Conservation (phyloP, 2,113 vertebrate genomes). For the Oceanodroma tethys region DNA sequence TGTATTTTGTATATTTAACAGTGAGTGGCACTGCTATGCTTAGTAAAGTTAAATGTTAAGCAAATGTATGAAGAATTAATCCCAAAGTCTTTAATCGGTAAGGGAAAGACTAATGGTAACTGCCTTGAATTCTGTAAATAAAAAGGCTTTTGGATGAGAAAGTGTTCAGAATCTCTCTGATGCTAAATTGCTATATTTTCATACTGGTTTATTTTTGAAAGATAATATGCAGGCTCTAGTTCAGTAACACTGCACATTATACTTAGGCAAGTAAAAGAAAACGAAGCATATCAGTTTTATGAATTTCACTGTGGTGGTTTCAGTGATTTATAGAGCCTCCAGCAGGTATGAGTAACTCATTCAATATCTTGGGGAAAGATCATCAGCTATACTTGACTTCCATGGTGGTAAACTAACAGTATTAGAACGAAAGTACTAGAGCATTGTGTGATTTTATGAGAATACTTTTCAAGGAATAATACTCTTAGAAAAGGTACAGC, state of each 20-base stretch:
- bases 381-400: not conserved
- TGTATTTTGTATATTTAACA: not conserved
- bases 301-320: not conserved
- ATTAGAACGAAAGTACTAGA: not conserved
- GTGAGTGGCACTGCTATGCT: not conserved
- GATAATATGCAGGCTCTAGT: not conserved
- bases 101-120: not conserved
- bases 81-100: not conserved
- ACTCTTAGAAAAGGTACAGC: not conserved
- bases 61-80: not conserved
- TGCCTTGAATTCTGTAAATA: not conserved
- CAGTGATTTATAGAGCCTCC: not conserved
- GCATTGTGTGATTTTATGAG: not conserved
- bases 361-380: not conserved
- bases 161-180: not conserved
- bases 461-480: not conserved
- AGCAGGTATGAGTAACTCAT: not conserved
- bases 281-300: not conserved
- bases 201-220: not conserved
- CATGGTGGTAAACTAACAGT: not conserved
- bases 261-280: not conserved
- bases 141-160: not conserved
- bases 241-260: not conserved
- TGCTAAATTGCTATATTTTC: not conserved
- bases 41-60: not conserved